Evolutionary conservation across 2,113 vertebrate genomes (phyloP).

Genomic region (Osmerus eperlanus): DNA sequence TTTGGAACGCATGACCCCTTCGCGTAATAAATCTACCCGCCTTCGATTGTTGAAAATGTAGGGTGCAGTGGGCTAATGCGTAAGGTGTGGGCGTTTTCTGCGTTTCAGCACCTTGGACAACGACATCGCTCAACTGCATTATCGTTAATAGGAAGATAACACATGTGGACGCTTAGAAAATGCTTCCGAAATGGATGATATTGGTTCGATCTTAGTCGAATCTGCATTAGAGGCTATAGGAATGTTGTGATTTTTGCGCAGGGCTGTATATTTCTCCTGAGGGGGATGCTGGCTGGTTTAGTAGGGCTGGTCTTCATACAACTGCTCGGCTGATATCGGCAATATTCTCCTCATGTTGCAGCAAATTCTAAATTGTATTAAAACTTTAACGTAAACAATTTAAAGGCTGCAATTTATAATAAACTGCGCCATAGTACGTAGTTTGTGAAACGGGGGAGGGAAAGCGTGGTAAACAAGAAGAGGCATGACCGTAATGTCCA

Average conservation of each 20-base stretch:
- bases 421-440: constrained; percentile 66
- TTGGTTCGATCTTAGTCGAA: background rate
- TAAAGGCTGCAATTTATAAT: constrained; percentile 36
- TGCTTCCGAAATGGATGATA: background rate
- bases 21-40: constrained; percentile 40
- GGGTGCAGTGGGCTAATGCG: constrained; percentile 55
- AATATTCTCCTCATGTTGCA: too few species aligned
- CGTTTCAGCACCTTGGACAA: constrained; percentile 68
- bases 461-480: constrained; percentile 5
- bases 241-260: background rate
- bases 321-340: too few species aligned
- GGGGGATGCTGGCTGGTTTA: too few species aligned
- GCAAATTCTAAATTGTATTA: too few species aligned
- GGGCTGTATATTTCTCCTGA: too few species aligned
- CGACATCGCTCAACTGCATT: constrained; percentile 9
- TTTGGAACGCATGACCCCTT: constrained; percentile 44
- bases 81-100: constrained; percentile 67
- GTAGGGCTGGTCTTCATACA: too few species aligned
- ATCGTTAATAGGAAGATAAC: background rate
- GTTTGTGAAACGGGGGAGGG: constrained; percentile 23
- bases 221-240: background rate
- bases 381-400: background rate
- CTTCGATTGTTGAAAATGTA: constrained; percentile 35
- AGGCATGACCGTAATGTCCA: constrained; percentile 24
- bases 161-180: background rate